Evolutionary conservation across 2,797 vertebrate genomes (phyloP).

Genomic region (Scyliorhinus canicula): DNA sequence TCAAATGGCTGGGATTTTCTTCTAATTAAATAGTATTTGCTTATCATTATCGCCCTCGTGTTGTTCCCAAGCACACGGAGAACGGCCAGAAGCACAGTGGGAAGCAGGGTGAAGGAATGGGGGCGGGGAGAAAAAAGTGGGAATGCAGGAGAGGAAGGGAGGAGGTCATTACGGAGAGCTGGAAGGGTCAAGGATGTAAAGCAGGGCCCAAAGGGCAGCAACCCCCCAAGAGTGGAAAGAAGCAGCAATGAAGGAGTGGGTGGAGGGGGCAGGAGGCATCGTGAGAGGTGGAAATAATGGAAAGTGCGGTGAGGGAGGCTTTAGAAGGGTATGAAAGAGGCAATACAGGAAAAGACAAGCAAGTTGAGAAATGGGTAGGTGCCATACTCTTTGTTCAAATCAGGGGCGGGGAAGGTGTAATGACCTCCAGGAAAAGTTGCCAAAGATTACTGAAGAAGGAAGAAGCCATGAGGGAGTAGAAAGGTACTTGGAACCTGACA

Average conservation of each 20-base stretch:
- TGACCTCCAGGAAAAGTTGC: not conserved
- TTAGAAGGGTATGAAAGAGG: not conserved
- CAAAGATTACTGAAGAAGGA: not conserved
- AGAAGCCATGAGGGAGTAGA: not conserved
- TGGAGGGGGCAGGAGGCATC: no score
- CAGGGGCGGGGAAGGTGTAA: not conserved
- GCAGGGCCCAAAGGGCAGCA: not conserved
- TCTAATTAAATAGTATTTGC: constrained; percentile 16
- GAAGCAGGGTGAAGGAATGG: not conserved
- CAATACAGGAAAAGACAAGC: not conserved
- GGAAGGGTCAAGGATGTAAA: not conserved
- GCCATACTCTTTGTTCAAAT: not conserved
- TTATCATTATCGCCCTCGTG: not conserved
- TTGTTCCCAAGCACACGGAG: not conserved
- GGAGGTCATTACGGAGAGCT: not conserved
- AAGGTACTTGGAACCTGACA: not conserved
- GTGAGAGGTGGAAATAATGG: not conserved
- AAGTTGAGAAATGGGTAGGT: not conserved
- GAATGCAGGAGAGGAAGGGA: not conserved
- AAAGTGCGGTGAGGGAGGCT: not conserved
- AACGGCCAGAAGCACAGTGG: not conserved
- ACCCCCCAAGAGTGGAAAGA: not conserved
- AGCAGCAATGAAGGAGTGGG: not conserved
- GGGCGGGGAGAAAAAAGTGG: not conserved
- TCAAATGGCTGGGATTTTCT: constrained; percentile 28